Base-by-base conservation (phyloP, 2,113 vertebrate genomes). In the Hipposideros armiger region DNA sequence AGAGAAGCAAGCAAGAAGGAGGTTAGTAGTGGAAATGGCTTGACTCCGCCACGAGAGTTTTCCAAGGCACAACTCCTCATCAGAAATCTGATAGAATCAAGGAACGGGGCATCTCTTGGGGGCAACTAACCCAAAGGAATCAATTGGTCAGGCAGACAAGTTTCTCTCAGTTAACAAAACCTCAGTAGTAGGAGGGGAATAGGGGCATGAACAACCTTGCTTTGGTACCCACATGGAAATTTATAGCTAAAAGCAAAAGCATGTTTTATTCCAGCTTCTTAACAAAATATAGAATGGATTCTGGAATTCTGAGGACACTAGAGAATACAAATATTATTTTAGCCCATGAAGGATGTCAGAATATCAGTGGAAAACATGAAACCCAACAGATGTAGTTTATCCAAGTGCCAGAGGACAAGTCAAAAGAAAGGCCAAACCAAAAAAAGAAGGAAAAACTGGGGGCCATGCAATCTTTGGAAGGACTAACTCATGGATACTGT, bases 281-380 rank as follows among this genome's bases (percentile, higher is more conserved):
- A 94, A 40, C 7, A 82, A 42, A 73, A 91, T 64, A 92, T 13
- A 72, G 42, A 91, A 95, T 69, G 32, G 7, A 15, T 85, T 88
- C 52, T 45, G 19, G 47, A 52, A 83, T 90, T 87, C 45, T 80
- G 62, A 94, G 40, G 17, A 66, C 22, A 32, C 4, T 77, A 56
- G 19, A 73, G 11, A 73, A 73, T 2, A 54, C 24, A 28, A 73
- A 42, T 36, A 42, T 28, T 30, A 93, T 50, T 83, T 69, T 74
- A 2, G 1, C 11, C 36, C 45, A 11, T 77, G 11, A 77, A 88
- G 13, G 20, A 72, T 32, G 95, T 95, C 42, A 95, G 14, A 91
- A 36, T 70, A 82, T 62, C 76, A 32, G 7, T 78, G 22, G 7
- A 54, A 84, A 7, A 60, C 40, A 90, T 42, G 36, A 69, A 88